Conservation (phyloP, 37 sponge, comb jelly and placozoan species). For the Halichondria panicea region DNA sequence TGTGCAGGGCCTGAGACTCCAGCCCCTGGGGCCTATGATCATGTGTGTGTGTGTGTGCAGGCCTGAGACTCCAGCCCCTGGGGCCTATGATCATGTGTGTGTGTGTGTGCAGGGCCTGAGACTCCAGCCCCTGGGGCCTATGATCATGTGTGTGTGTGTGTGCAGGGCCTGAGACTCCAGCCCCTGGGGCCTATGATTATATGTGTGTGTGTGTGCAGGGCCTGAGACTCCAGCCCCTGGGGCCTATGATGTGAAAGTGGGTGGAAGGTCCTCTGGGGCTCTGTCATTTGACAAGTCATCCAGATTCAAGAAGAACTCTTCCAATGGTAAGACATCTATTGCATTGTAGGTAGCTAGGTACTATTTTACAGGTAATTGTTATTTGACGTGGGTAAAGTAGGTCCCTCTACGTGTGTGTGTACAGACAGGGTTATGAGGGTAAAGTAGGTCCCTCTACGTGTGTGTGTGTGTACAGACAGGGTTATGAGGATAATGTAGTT, state of each 20-base stretch:
- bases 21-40: background rate
- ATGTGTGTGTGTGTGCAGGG: background rate
- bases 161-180: too few relatives aligned
- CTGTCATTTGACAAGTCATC: slow-evolving; percentile 19
- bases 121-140: background rate
- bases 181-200: background rate
- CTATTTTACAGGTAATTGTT: background rate
- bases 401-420: too few relatives aligned
- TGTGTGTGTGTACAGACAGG: too few relatives aligned
- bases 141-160: background rate
- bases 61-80: slow-evolving; percentile 23
- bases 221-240: slow-evolving; percentile 27
- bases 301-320: slow-evolving; percentile 28
- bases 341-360: too few relatives aligned
- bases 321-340: background rate
- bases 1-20: too few relatives aligned
- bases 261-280: background rate
- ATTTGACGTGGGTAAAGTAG: background rate
- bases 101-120: background rate
- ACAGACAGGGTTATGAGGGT: too few relatives aligned
- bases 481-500: background rate
- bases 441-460: background rate
- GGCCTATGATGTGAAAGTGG: slow-evolving; percentile 24
- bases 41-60: background rate
- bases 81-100: slow-evolving; percentile 30